Conservation (phyloP, 2,797 vertebrate species). For the Gallirallus australis region DNA sequence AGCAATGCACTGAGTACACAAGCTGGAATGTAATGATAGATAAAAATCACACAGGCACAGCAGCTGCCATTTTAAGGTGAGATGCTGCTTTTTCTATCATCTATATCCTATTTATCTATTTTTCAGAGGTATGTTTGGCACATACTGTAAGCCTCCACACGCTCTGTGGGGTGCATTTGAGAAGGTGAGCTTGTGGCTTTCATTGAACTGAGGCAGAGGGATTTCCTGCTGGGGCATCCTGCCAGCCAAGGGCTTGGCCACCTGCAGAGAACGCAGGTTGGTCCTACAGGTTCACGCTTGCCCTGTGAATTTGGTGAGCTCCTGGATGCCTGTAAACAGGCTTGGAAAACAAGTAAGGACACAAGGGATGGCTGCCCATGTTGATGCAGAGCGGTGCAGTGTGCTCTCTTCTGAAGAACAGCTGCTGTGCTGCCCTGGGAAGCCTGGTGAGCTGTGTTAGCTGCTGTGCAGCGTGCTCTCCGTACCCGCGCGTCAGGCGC, state of each 20-base stretch:
- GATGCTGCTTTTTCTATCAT: background rate
- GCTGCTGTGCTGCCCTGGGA: background rate
- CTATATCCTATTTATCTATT: background rate
- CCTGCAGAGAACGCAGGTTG: background rate
- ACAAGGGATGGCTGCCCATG: background rate
- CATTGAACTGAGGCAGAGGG: background rate
- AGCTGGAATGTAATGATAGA: background rate
- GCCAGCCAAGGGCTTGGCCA: background rate
- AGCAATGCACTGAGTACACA: background rate
- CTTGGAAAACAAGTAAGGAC: too few species aligned
- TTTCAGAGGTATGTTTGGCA: background rate
- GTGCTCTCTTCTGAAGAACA: fast-evolving
- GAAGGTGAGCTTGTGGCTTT: background rate
- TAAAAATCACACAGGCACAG: background rate
- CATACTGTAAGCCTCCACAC: background rate
- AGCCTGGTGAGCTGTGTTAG: fast-evolving
- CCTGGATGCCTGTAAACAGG: background rate
- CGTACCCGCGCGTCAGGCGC: background rate
- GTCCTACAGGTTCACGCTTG: background rate
- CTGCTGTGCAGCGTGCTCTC: background rate
- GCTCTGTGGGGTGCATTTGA: background rate
- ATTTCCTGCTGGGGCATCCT: background rate
- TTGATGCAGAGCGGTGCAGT: background rate
- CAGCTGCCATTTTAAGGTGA: background rate
- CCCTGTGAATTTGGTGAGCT: background rate